phyloP scores from a whole-genome alignment of 1,140 invertebrate genomes.

The Babylonia areolata region DNA sequence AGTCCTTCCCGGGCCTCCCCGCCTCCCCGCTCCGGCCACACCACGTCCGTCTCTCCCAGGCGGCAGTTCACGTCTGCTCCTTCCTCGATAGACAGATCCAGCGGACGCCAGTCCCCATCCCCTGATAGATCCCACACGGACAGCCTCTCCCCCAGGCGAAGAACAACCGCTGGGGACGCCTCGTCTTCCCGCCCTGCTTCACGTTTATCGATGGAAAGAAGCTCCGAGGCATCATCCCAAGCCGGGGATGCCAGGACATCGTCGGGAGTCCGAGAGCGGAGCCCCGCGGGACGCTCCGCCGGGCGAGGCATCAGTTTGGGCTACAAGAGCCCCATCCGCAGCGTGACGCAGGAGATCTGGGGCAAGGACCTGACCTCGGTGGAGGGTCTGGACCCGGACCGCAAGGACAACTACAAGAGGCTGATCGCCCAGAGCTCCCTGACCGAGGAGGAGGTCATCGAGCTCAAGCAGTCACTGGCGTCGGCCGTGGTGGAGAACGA shows the following conservation, averaged over 20 bases:
- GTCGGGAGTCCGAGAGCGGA: neutral
- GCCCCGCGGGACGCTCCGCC: too few relatives aligned
- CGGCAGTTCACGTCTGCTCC: too few relatives aligned
- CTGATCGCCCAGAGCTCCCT: conserved; percentile 51
- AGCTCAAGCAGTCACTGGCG: conserved; percentile 69
- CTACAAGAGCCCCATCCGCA: conserved; percentile 65
- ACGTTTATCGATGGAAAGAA: too few relatives aligned
- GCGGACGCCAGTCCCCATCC: neutral
- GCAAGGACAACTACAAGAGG: conserved; percentile 54
- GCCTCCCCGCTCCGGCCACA: neutral
- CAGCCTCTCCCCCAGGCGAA: neutral
- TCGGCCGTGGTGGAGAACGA: conserved; percentile 68
- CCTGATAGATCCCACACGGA: conserved; percentile 1
- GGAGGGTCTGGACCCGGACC: conserved; percentile 48
- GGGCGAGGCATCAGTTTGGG: conserved; percentile 57
- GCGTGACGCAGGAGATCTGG: conserved; percentile 67
- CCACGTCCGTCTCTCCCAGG: too few relatives aligned
- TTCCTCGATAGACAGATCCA: neutral
- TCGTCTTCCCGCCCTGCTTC: neutral
- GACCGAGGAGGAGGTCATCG: conserved; percentile 60
- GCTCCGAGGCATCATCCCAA: too few relatives aligned
- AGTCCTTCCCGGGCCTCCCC: neutral
- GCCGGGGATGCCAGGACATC: neutral
- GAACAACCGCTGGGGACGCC: neutral
- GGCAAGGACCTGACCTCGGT: conserved; percentile 55